Conservation (phyloP, 2,113 vertebrate genomes). For the Leptocoma aspasia region DNA sequence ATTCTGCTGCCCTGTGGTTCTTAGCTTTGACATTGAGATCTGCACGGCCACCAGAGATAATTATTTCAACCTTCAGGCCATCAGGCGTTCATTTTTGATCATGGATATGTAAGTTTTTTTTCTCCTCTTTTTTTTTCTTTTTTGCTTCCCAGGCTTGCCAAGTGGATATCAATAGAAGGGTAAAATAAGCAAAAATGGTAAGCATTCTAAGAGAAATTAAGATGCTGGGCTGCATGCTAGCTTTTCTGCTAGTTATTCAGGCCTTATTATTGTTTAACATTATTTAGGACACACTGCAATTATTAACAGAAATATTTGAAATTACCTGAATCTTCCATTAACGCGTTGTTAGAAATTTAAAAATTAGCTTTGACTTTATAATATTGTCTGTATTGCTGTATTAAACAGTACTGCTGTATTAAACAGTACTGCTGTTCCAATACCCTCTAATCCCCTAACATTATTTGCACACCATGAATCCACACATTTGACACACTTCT, state of each 20-base stretch:
- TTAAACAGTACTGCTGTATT: not conserved
- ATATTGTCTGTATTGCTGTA: not conserved
- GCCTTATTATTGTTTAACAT: not conserved
- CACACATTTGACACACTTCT: not conserved
- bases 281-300: not conserved
- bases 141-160: constrained; percentile 69
- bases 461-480: not conserved
- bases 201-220: constrained; percentile 62
- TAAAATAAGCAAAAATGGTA: constrained; percentile 70
- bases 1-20: constrained; percentile 84
- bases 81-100: constrained; percentile 84
- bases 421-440: not conserved
- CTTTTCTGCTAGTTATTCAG: not conserved
- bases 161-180: constrained; percentile 68
- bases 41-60: constrained; percentile 85
- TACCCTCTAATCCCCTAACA: not conserved
- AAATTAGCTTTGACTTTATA: not conserved
- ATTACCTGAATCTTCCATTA: not conserved
- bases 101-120: constrained; percentile 79
- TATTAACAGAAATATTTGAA: not conserved
- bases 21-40: constrained; percentile 86
- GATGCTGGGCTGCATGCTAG: not conserved
- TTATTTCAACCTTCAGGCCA: constrained; percentile 89
- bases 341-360: not conserved
- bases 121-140: not conserved